Conservation (phyloP, 2,888 invertebrate species). For the Linyphia triangularis region DNA sequence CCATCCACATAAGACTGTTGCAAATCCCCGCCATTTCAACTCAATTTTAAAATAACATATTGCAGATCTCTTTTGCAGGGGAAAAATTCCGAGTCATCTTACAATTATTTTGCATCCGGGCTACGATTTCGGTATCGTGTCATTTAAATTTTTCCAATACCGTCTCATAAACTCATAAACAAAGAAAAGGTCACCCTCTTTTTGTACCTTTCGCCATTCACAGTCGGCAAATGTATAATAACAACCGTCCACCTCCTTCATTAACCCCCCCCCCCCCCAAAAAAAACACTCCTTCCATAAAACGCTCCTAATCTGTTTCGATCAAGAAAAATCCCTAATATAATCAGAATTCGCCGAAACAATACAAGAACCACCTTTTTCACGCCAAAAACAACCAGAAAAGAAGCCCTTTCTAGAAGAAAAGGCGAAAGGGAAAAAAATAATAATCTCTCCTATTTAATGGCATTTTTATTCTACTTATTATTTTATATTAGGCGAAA, state of each 20-base stretch:
- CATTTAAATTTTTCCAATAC: too few species aligned
- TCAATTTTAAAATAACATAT: too few species aligned
- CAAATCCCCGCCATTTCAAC: too few species aligned
- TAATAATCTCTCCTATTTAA: conserved; percentile 39
- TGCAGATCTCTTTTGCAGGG: too few species aligned
- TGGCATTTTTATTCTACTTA: conserved; percentile 69
- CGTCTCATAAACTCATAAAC: too few species aligned
- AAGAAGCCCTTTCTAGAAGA: neutral
- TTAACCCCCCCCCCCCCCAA: neutral
- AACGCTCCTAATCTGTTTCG: neutral
- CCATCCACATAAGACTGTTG: too few species aligned
- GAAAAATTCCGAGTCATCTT: too few species aligned
- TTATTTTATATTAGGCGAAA: conserved; percentile 65
- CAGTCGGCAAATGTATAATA: too few species aligned
- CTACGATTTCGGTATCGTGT: too few species aligned
- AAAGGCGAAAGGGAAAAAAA: neutral
- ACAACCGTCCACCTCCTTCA: neutral
- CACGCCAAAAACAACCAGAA: neutral
- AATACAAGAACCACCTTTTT: neutral
- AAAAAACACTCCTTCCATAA: neutral
- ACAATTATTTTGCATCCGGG: too few species aligned
- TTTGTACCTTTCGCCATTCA: too few species aligned
- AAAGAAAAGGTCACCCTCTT: too few species aligned
- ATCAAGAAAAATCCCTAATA: neutral
- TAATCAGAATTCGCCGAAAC: neutral